A percentile compares a stretch with the other conserved stretches of the same genome.
Conservation (phyloP, 2,888 invertebrate species). For the Megastigmus dorsalis region DNA sequence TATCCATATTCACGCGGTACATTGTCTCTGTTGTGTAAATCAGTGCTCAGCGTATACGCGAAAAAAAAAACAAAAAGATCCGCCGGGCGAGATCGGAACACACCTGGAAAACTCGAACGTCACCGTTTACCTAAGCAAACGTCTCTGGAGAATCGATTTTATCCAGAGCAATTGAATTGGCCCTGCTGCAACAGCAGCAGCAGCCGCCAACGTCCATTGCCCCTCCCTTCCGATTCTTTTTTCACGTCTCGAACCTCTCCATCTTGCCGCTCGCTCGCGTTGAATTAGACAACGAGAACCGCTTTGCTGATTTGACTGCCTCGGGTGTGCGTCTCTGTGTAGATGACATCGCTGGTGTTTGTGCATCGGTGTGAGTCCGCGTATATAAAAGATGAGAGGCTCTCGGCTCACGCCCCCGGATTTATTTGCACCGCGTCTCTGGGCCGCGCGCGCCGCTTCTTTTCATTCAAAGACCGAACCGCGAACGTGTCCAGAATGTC, state of each 20-base stretch:
- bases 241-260: not conserved
- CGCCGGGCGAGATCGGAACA: no score
- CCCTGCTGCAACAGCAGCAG: not conserved
- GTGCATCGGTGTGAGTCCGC: not conserved
- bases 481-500: slow-evolving; percentile 43
- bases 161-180: slow-evolving; percentile 30
- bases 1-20: no score
- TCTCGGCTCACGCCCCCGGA: not conserved
- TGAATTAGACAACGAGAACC: not conserved
- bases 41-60: no score
- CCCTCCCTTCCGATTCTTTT: not conserved
- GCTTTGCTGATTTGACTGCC: slow-evolving; percentile 1
- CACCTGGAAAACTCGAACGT: slow-evolving; percentile 10
- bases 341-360: no score
- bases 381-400: not conserved
- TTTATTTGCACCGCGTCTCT: slow-evolving; percentile 42
- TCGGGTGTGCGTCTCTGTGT: not conserved
- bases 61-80: no score
- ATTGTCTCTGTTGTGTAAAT: no score
- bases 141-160: slow-evolving; percentile 27
- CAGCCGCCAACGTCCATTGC: not conserved
- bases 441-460: no score
- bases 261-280: not conserved
- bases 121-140: slow-evolving; percentile 37
- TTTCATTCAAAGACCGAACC: slow-evolving; percentile 28